These are phyloP conservation scores for Pleuronectes platessa DNA, from an alignment of 2,113 vertebrate species.

Conservation along the genomic window DNA sequence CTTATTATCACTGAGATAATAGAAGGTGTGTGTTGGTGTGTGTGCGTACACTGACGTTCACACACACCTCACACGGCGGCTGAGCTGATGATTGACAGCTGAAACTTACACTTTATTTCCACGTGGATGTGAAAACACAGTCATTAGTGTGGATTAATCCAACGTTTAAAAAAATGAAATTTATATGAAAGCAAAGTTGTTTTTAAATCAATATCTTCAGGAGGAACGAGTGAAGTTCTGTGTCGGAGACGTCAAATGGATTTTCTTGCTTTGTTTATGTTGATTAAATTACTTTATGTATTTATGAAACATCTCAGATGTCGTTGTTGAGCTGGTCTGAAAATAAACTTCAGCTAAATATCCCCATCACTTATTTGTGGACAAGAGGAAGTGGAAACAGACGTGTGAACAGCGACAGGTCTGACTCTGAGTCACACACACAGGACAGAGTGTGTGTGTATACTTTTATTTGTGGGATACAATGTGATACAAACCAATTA, in stretches of 20 bases:
- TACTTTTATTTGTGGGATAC: constrained; percentile 62
- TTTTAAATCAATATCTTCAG: too few species aligned
- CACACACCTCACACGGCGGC: neutral
- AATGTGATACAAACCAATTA: constrained; percentile 58
- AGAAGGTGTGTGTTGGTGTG: constrained; percentile 44
- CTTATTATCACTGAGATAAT: constrained; percentile 52
- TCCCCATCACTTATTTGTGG: constrained; percentile 8
- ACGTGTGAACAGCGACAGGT: neutral
- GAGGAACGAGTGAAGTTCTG: too few species aligned
- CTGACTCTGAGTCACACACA: constrained; percentile 29
- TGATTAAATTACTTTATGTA: too few species aligned
- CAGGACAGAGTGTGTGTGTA: constrained; percentile 25
- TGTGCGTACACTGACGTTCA: constrained; percentile 22
- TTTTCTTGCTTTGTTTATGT: too few species aligned
- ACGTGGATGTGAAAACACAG: neutral
- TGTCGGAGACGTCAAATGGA: too few species aligned
- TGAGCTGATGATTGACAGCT: constrained; percentile 22
- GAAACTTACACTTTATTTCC: neutral
- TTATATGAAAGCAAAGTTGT: too few species aligned
- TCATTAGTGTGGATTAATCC: too few species aligned
- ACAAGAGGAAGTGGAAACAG: constrained; percentile 61
- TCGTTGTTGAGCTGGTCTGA: neutral
- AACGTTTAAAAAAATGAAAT: too few species aligned
- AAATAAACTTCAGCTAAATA: neutral
- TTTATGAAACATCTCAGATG: too few species aligned